Conservation (phyloP, 1,140 invertebrate genomes). For the Nilaparvata lugens region DNA sequence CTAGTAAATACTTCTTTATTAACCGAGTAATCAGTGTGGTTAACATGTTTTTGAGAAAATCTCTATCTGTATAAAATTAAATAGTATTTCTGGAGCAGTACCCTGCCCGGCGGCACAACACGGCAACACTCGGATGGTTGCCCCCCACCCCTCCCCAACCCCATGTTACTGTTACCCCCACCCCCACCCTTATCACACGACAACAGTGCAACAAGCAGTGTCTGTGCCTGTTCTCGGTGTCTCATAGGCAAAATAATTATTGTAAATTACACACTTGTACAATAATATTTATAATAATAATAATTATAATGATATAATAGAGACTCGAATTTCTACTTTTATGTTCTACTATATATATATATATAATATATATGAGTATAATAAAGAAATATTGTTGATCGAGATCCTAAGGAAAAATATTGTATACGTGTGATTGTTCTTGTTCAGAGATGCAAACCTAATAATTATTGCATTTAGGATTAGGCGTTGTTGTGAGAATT, state of each 20-base stretch:
- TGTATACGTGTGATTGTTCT: slow-evolving; percentile 1
- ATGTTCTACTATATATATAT: slow-evolving; percentile 4
- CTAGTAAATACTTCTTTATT: no score
- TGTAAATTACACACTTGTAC: no score
- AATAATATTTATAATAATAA: neutral
- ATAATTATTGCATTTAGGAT: neutral
- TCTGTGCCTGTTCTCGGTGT: neutral
- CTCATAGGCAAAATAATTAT: neutral
- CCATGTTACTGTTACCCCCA: no score
- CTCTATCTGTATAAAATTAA: no score
- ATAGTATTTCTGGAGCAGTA: slow-evolving; percentile 36
- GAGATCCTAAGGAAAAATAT: slow-evolving; percentile 10
- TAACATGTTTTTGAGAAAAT: no score
- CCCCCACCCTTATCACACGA: neutral
- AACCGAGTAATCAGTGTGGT: no score
- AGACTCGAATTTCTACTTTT: slow-evolving; percentile 1
- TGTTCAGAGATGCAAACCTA: slow-evolving; percentile 2
- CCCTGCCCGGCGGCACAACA: slow-evolving; percentile 35
- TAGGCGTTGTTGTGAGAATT: slow-evolving; percentile 1
- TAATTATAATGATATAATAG: neutral
- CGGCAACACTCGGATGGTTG: slow-evolving; percentile 25
- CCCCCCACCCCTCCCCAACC: slow-evolving; percentile 2
- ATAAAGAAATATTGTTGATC: slow-evolving; percentile 11
- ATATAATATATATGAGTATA: slow-evolving; percentile 4
- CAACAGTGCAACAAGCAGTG: neutral